A percentile compares a stretch with the other conserved stretches of the same genome.
Conservation (phyloP, 2,888 invertebrate species). For the Sepioteuthis lessoniana region DNA sequence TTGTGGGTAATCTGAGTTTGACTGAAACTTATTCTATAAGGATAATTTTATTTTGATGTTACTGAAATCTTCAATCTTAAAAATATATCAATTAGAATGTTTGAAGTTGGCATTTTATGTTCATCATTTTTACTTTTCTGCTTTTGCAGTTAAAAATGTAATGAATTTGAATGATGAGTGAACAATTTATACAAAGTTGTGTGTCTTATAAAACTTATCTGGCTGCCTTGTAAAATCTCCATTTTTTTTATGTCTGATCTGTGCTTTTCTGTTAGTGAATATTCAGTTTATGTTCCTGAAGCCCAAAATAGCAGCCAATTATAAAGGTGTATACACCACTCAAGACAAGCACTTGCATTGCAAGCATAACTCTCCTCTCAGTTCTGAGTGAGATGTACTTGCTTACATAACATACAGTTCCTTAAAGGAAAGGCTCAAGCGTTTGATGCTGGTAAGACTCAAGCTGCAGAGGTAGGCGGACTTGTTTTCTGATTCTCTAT, state of each 20-base stretch:
- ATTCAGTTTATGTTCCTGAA: background rate
- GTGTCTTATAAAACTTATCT: background rate
- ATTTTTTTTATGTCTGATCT: background rate
- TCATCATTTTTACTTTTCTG: background rate
- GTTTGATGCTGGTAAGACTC: background rate
- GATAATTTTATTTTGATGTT: background rate
- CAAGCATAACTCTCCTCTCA: background rate
- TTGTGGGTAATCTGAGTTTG: background rate
- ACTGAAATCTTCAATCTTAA: background rate
- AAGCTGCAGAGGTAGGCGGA: background rate
- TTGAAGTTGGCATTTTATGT: background rate
- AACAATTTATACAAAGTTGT: background rate
- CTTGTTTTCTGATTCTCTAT: background rate
- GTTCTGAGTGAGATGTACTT: constrained; percentile 11
- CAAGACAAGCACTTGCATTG: constrained; percentile 33
- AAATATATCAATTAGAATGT: background rate
- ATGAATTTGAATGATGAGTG: too few relatives aligned
- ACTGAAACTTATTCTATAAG: background rate
- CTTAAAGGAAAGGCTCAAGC: constrained; percentile 20
- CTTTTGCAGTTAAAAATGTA: background rate
- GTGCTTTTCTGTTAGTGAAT: background rate
- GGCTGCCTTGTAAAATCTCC: background rate
- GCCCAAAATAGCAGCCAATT: background rate
- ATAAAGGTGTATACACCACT: background rate
- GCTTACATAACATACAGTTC: background rate